Evolutionary conservation across 2,113 vertebrate genomes (phyloP).

Genomic region (Cheilinus undulatus): DNA sequence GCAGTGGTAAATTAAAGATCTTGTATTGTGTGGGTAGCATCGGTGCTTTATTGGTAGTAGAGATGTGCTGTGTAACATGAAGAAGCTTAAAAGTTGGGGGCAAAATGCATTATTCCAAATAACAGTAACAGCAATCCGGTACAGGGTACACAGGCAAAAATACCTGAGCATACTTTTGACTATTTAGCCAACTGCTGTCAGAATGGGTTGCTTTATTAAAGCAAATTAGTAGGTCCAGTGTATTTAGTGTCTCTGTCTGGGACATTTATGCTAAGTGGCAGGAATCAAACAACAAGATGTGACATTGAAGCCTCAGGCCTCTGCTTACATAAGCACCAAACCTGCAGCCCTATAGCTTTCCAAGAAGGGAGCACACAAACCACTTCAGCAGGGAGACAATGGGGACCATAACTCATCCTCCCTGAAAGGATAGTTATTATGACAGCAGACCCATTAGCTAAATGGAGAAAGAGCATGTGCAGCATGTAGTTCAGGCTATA

Average conservation of each 20-base stretch:
- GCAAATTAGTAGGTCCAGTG: neutral
- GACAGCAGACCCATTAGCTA: slow-evolving; percentile 70
- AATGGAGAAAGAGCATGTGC: slow-evolving; percentile 64
- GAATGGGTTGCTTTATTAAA: neutral
- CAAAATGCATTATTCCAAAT: no score
- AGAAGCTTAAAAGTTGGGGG: no score
- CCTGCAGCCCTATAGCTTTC: slow-evolving; percentile 39
- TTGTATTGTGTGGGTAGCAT: no score
- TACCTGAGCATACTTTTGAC: neutral
- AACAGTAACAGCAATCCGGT: no score
- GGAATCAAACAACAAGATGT: slow-evolving; percentile 8
- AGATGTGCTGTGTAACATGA: no score
- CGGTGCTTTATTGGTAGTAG: no score
- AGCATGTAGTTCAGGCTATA: slow-evolving; percentile 53
- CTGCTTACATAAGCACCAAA: slow-evolving; percentile 13
- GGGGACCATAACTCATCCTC: slow-evolving; percentile 60
- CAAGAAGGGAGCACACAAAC: slow-evolving; percentile 45
- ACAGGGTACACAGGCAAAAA: no score
- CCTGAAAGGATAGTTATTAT: slow-evolving; percentile 59
- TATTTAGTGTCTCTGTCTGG: slow-evolving; percentile 8
- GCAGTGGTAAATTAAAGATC: no score
- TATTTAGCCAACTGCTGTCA: neutral
- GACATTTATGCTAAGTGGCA: neutral
- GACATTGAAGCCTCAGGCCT: slow-evolving; percentile 9
- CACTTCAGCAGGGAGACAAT: slow-evolving; percentile 64